phyloP scores from a whole-genome alignment of 2,113 vertebrate genomes.

The Oncorhynchus mykiss region DNA sequence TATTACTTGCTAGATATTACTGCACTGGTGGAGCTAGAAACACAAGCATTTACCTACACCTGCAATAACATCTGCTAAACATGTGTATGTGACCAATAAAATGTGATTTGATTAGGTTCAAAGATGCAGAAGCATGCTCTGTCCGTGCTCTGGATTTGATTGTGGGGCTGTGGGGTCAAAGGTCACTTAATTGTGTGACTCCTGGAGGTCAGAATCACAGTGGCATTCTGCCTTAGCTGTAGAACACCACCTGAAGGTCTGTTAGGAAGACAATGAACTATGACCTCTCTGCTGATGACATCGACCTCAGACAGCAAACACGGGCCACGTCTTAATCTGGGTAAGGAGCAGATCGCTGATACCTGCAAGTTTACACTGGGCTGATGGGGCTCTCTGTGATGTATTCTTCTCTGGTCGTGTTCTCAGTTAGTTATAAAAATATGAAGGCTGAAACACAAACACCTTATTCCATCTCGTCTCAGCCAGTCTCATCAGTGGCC shows the following conservation, averaged over 20 bases:
- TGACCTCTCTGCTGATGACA: constrained; percentile 56
- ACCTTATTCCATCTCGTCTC: too few species aligned
- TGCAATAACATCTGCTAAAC: constrained; percentile 21
- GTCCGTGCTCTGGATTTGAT: constrained; percentile 50
- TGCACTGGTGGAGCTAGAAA: too few species aligned
- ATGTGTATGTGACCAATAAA: not conserved
- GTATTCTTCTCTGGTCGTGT: too few species aligned
- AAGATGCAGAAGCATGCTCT: constrained; percentile 63
- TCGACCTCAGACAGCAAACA: constrained; percentile 43
- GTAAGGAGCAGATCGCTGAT: constrained; percentile 11
- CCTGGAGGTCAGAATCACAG: constrained; percentile 58
- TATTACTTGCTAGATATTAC: too few species aligned
- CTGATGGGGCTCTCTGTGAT: not conserved
- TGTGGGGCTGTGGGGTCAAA: constrained; percentile 61
- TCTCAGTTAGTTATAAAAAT: too few species aligned
- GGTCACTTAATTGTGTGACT: constrained; percentile 70
- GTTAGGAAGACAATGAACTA: constrained; percentile 68
- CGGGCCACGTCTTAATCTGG: constrained; percentile 49
- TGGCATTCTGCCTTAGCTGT: constrained; percentile 48
- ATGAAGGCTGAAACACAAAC: too few species aligned
- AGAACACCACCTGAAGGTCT: constrained; percentile 58
- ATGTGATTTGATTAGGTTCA: constrained; percentile 15
- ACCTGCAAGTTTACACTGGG: constrained; percentile 9
- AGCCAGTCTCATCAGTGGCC: too few species aligned
- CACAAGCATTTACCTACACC: not conserved